Percentiles rank a stretch among this genome's conserved stretches.
phyloP scores from a whole-genome alignment of 2,888 invertebrate species.

The Lepetodrilus schrolli region DNA sequence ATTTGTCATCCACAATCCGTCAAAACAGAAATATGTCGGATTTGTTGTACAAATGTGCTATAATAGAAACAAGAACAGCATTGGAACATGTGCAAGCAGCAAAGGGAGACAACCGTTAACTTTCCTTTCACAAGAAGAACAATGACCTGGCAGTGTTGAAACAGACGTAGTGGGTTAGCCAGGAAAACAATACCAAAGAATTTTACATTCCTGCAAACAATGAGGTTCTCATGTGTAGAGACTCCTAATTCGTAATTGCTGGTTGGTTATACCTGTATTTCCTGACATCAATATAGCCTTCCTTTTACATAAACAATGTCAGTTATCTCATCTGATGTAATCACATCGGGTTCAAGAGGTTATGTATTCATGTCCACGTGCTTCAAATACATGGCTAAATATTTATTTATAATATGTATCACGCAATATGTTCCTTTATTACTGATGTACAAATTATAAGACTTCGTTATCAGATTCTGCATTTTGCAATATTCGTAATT shows the following conservation, averaged over 20 bases:
- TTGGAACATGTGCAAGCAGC: neutral
- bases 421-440: no score
- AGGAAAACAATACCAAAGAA: conserved; percentile 17
- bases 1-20: neutral
- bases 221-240: neutral
- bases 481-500: no score
- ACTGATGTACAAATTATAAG: no score
- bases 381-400: no score
- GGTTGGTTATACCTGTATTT: neutral
- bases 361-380: no score
- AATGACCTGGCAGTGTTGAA: neutral
- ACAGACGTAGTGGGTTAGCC: conserved; percentile 19
- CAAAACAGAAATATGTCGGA: neutral
- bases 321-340: no score
- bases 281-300: neutral
- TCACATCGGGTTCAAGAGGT: no score
- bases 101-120: conserved; percentile 15
- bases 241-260: conserved; percentile 2
- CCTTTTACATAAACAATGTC: no score
- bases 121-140: conserved; percentile 25
- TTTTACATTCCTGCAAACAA: conserved; percentile 20
- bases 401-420: no score
- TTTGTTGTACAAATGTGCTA: neutral
- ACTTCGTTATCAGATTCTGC: no score
- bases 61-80: conserved; percentile 12